Conservation (phyloP, 2,113 vertebrate species). For the Neogale vison region DNA sequence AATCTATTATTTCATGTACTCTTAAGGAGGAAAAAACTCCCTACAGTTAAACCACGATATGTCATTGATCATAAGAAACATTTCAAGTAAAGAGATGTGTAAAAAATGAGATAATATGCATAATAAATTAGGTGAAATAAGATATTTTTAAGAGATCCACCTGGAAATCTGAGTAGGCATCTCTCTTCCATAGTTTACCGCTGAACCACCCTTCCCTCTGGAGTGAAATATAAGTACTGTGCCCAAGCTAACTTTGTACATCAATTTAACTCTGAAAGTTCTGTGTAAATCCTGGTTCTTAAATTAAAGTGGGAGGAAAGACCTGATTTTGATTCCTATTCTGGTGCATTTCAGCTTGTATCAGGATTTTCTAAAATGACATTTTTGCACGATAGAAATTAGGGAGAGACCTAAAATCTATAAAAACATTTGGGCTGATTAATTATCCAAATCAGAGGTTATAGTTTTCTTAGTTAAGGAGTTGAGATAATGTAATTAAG, state of each 20-base stretch:
- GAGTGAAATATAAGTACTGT: neutral
- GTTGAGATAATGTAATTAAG: neutral
- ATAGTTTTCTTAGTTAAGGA: constrained; percentile 13
- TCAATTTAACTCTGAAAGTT: neutral
- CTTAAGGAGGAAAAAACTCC: accelerated
- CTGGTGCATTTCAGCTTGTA: neutral
- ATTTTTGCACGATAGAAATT: neutral
- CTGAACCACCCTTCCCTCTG: neutral
- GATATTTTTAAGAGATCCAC: neutral
- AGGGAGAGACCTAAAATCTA: neutral
- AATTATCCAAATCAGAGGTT: neutral
- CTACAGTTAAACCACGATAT: neutral
- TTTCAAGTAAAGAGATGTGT: neutral
- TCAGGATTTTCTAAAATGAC: neutral
- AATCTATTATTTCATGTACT: neutral
- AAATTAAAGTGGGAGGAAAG: neutral
- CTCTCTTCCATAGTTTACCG: neutral
- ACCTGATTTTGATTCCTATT: neutral
- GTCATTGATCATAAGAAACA: neutral
- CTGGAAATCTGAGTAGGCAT: constrained; percentile 24
- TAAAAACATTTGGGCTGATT: neutral
- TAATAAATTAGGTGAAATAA: constrained; percentile 16
- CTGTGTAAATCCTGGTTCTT: neutral
- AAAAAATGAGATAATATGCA: neutral
- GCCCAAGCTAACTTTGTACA: neutral